Percentiles rank a stretch among this genome's conserved stretches.
phyloP scores from a whole-genome alignment of 2,113 vertebrate species.

The Apodemus sylvaticus region DNA sequence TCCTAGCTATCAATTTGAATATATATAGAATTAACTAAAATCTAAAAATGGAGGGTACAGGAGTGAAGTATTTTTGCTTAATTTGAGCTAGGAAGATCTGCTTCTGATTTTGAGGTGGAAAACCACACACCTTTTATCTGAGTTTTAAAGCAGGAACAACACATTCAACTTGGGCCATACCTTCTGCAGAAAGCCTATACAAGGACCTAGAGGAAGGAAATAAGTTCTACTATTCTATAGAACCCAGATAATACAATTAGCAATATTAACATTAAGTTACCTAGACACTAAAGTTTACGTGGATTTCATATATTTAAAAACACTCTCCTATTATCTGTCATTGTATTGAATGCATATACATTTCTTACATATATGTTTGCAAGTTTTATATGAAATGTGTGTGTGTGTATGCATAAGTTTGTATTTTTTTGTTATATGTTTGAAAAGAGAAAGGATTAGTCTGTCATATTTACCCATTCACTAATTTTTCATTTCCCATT shows the following conservation, averaged over 20 bases:
- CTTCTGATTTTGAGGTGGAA: background rate
- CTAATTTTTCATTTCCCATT: background rate
- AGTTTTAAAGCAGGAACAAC: background rate
- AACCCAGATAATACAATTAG: background rate
- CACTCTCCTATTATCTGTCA: background rate
- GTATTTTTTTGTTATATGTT: background rate
- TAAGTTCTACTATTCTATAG: background rate
- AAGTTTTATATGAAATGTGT: background rate
- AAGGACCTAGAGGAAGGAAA: background rate
- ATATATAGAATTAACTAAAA: background rate
- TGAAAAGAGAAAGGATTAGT: background rate
- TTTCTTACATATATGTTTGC: background rate
- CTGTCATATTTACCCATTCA: background rate
- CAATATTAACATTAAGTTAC: background rate
- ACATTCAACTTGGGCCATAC: background rate
- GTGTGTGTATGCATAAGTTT: background rate
- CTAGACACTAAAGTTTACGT: background rate
- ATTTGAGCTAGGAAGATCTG: background rate
- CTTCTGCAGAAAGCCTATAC: background rate
- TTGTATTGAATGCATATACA: background rate
- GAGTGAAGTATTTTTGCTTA: background rate
- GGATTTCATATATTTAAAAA: background rate
- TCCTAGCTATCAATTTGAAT: background rate
- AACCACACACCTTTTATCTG: background rate
- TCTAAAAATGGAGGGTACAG: background rate